Conservation (phyloP, 2,113 vertebrate species). For the Oryzias woworae region DNA sequence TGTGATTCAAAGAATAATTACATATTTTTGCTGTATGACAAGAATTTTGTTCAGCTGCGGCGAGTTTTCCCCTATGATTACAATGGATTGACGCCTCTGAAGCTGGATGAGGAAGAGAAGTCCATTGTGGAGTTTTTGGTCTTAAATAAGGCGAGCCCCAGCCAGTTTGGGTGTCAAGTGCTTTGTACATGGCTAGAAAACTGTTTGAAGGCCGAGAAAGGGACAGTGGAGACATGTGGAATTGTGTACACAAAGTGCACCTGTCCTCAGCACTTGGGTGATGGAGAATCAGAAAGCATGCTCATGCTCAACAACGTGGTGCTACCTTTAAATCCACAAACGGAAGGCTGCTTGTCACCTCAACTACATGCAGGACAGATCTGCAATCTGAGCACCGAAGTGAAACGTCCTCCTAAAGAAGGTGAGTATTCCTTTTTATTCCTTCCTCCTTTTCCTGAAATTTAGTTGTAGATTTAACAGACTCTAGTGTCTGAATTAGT, state of each 20-base stretch:
- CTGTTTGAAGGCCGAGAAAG: constrained; percentile 95
- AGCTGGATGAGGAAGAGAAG: constrained; percentile 92
- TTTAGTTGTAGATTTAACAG: constrained; percentile 37
- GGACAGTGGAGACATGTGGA: constrained; percentile 93
- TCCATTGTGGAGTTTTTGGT: constrained; percentile 98
- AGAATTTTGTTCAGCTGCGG: constrained; percentile 98
- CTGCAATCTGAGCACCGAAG: constrained; percentile 97
- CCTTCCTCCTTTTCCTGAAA: constrained; percentile 35
- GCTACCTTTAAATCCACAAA: constrained; percentile 97
- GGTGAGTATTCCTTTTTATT: constrained; percentile 82
- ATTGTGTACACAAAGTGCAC: constrained; percentile 98
- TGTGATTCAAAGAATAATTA: constrained; percentile 95
- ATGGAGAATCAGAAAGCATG: constrained; percentile 89
- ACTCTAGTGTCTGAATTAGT: constrained; percentile 49
- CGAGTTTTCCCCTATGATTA: constrained; percentile 91
- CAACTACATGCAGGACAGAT: constrained; percentile 94
- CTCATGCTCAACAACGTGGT: constrained; percentile 96
- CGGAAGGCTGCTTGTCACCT: constrained; percentile 95
- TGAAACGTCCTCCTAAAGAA: constrained; percentile 95
- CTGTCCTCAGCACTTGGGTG: constrained; percentile 97
- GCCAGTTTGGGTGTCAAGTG: constrained; percentile 98
- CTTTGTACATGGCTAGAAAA: constrained; percentile 98
- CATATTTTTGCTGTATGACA: constrained; percentile 98
- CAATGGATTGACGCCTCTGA: constrained; percentile 90
- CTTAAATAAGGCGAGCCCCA: constrained; percentile 98